Conservation (phyloP, 2,888 invertebrate genomes). For the Hemicrepidius hirtus region DNA sequence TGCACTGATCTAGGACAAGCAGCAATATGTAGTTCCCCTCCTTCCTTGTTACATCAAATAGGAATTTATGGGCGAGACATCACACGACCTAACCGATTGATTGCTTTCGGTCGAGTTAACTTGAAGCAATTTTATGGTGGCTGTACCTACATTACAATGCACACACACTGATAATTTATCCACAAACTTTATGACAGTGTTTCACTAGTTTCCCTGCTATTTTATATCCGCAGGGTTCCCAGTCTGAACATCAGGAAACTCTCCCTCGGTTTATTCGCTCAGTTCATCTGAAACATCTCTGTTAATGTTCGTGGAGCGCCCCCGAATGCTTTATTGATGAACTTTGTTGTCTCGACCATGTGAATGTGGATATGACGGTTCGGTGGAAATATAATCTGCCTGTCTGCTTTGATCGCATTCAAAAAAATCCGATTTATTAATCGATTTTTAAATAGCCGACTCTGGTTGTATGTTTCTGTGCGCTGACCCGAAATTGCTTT, state of each 20-base stretch:
- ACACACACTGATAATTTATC: conserved; percentile 45
- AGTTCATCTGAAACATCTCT: conserved; percentile 46
- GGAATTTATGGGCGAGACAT: conserved; percentile 29
- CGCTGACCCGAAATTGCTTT: conserved; percentile 43
- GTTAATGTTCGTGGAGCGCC: conserved; percentile 38
- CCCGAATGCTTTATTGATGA: conserved; percentile 48
- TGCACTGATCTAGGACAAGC: conserved; percentile 37
- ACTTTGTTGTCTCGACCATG: conserved; percentile 40
- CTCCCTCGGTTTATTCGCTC: conserved; percentile 29
- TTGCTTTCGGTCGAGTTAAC: conserved; percentile 16
- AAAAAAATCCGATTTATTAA: conserved; percentile 46
- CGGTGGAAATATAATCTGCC: conserved; percentile 35
- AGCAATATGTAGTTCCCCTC: conserved; percentile 23
- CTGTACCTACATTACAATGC: conserved; percentile 34
- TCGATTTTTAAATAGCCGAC: conserved; percentile 46
- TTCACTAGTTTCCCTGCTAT: conserved; percentile 46
- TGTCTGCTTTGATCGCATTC: conserved; percentile 42
- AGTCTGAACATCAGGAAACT: conserved; percentile 39
- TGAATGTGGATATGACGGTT: conserved; percentile 39
- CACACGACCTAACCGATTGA: background rate
- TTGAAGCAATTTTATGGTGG: conserved; percentile 10
- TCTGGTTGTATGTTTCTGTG: conserved; percentile 38
- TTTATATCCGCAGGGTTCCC: conserved; percentile 48
- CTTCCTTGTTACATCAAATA: conserved; percentile 32
- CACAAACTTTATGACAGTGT: conserved; percentile 46